Evolutionary conservation across 2,888 invertebrate genomes (phyloP).

Genomic region (Thymelicus acteon): DNA sequence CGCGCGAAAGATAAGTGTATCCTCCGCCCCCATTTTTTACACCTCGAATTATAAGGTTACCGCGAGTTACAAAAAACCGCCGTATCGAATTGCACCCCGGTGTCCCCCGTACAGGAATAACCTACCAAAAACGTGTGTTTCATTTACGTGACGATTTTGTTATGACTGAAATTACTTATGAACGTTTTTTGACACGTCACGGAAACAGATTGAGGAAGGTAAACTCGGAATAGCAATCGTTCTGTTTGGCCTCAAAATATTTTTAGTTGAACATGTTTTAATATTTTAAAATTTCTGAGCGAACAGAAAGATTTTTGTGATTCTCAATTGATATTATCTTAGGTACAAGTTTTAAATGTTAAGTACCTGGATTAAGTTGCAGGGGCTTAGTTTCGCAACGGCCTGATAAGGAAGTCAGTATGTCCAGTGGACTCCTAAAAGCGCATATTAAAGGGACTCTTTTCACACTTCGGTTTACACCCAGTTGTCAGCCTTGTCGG

Average conservation of each 20-base stretch:
- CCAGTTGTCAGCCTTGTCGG: no score
- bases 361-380: no score
- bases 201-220: conserved; percentile 48
- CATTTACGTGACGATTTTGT: conserved; percentile 82
- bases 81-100: conserved; percentile 56
- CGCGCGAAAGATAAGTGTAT: conserved; percentile 78
- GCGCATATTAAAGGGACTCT: no score
- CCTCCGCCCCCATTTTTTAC: conserved; percentile 64
- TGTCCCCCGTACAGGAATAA: conserved; percentile 62
- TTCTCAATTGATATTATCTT: no score
- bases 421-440: no score
- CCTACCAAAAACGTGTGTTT: conserved; percentile 68
- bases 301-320: no score
- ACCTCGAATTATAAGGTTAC: conserved; percentile 67
- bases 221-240: conserved; percentile 3
- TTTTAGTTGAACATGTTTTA: conserved; percentile 16
- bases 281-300: neutral
- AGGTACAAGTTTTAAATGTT: no score
- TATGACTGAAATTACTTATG: conserved; percentile 79
- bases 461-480: no score
- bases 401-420: no score
- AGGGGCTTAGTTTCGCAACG: no score
- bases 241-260: conserved; percentile 12
- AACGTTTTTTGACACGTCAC: conserved; percentile 41
- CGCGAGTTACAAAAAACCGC: conserved; percentile 52